Evolutionary conservation across 2,888 invertebrate genomes (phyloP).

Genomic region (Onthophagus sagittarius): DNA sequence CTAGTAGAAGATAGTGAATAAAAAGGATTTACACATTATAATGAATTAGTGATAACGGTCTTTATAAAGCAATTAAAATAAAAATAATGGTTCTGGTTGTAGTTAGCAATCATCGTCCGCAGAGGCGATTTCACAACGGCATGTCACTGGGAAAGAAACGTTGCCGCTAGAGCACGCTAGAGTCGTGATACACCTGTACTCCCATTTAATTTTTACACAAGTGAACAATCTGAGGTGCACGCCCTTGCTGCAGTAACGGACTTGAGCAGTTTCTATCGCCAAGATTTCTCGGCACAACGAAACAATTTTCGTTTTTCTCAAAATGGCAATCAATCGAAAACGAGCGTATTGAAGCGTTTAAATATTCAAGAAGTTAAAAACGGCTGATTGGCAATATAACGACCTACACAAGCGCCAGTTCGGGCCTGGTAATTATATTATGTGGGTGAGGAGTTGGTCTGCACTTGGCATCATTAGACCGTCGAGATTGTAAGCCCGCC

Average conservation of each 20-base stretch:
- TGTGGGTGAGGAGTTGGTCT: conserved; percentile 31
- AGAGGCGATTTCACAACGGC: not conserved
- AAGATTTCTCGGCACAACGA: not conserved
- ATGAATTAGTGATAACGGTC: no score
- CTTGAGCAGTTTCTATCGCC: not conserved
- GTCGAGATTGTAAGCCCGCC: conserved; percentile 32
- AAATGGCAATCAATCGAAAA: not conserved
- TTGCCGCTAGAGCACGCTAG: not conserved
- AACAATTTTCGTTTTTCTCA: not conserved
- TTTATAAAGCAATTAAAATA: no score
- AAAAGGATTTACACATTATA: not conserved
- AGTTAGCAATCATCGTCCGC: not conserved
- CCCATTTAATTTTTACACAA: not conserved
- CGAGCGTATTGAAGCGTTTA: not conserved
- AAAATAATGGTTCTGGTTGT: not conserved
- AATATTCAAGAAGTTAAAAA: not conserved
- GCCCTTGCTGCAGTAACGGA: not conserved
- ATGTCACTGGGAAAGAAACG: not conserved
- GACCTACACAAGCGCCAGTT: conserved; percentile 6
- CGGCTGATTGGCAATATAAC: not conserved
- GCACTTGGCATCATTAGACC: conserved; percentile 31
- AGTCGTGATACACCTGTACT: not conserved
- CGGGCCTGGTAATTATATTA: conserved; percentile 29
- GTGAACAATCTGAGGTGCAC: not conserved
- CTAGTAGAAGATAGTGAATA: not conserved